phyloP scores from a whole-genome alignment of 2,797 vertebrate species.

The Sebastes dallii region DNA sequence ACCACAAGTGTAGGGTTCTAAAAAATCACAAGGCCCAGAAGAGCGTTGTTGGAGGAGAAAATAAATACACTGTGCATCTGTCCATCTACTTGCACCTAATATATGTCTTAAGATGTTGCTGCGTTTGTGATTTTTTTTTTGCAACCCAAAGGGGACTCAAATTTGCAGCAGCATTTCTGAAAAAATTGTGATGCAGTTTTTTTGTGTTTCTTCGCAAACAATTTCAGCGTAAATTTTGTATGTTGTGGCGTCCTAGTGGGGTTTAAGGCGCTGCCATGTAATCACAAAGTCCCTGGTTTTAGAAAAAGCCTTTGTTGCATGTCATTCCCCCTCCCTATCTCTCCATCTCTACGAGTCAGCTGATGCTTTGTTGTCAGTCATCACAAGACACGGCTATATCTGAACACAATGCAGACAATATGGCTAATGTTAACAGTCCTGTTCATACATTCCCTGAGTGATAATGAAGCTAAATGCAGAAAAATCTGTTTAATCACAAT shows the following conservation, averaged over 20 bases:
- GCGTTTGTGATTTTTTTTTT: not conserved
- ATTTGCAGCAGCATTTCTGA: not conserved
- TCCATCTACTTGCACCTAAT: constrained; percentile 21
- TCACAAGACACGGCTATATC: not conserved
- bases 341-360: not conserved
- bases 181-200: not conserved
- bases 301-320: not conserved
- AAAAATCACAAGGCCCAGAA: constrained; percentile 84
- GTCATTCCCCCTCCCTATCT: not conserved
- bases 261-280: not conserved
- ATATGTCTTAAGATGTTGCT: not conserved
- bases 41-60: constrained; percentile 59
- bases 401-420: constrained; percentile 8
- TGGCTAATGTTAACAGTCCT: constrained; percentile 2
- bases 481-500: constrained; percentile 22
- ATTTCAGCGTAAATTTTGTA: not conserved
- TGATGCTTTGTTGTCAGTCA: not conserved
- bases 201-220: not conserved
- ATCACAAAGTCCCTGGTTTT: not conserved
- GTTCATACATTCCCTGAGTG: not conserved
- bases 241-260: not conserved
- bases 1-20: constrained; percentile 98
- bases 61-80: constrained; percentile 46
- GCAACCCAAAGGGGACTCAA: not conserved
- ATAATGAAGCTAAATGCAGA: constrained; percentile 27